Percentiles rank a stretch among this genome's conserved stretches.
phyloP scores from a whole-genome alignment of 64 coral and sea anemone species.

The Montipora efflorescens region DNA sequence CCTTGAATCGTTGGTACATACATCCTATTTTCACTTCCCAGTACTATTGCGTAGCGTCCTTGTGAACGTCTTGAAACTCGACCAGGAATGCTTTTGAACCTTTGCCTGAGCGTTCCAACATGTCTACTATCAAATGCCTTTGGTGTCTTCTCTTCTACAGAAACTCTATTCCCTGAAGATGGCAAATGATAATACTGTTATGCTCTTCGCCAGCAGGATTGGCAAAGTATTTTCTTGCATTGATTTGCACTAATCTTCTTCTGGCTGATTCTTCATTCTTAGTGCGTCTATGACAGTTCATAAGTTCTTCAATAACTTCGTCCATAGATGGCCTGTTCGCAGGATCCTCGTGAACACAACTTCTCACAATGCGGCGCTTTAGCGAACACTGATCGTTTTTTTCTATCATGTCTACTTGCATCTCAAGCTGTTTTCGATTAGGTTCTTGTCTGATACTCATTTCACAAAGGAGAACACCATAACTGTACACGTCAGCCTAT shows the following conservation, averaged over 20 bases:
- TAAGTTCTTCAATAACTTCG: not conserved
- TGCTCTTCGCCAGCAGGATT: not conserved
- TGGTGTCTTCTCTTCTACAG: not conserved
- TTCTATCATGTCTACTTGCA: not conserved
- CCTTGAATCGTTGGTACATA: not conserved
- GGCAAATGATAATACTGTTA: constrained; percentile 11
- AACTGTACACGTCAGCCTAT: constrained; percentile 21
- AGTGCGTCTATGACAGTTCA: too few relatives aligned
- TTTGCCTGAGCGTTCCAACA: constrained; percentile 36
- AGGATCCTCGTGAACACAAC: not conserved
- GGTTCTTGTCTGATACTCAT: not conserved
- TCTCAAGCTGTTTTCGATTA: not conserved
- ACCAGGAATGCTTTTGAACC: constrained; percentile 34
- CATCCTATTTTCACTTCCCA: constrained; percentile 8
- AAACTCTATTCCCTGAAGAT: constrained; percentile 37
- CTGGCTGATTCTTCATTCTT: too few relatives aligned
- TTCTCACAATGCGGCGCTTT: not conserved
- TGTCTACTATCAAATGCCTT: constrained; percentile 1
- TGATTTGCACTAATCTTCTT: not conserved
- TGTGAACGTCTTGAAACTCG: not conserved
- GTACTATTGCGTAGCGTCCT: not conserved
- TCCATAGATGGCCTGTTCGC: not conserved
- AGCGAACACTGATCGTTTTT: too few relatives aligned
- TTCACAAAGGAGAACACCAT: not conserved
- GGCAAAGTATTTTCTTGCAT: constrained; percentile 11